These are phyloP conservation scores for Haliclystus octoradiatus DNA, from an alignment of 30 jellyfish, hydroid and myxozoan genomes.

Conservation along the genomic window DNA sequence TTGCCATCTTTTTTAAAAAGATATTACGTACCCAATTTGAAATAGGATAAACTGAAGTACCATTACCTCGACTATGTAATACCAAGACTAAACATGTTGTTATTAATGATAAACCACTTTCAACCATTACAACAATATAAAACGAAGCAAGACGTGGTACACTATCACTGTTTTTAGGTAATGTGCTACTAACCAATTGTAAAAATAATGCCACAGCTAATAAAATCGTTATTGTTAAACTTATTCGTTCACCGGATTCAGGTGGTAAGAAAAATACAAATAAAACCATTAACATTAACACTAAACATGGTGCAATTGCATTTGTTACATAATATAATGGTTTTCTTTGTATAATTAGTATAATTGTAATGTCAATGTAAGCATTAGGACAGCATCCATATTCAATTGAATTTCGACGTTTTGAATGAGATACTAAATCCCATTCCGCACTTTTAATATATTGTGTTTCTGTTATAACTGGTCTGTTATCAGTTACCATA, in stretches of 20 bases:
- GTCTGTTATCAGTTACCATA: constrained; percentile 29
- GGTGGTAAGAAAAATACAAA: constrained; percentile 94
- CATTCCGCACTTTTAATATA: constrained; percentile 74
- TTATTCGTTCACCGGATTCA: constrained; percentile 87
- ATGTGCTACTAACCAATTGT: constrained; percentile 65
- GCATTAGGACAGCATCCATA: constrained; percentile 77
- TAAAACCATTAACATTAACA: constrained; percentile 38
- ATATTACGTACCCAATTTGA: constrained; percentile 66
- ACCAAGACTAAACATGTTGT: constrained; percentile 82
- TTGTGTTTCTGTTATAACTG: constrained; percentile 42
- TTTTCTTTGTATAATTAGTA: constrained; percentile 41
- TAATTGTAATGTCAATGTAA: constrained; percentile 59
- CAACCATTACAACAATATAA: constrained; percentile 85
- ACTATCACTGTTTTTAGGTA: constrained; percentile 83
- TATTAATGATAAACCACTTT: constrained; percentile 66
- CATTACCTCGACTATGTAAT: constrained; percentile 51
- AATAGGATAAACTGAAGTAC: constrained; percentile 47
- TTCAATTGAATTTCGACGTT: constrained; percentile 16
- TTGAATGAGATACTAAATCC: constrained; percentile 31
- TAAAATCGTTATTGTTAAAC: constrained; percentile 66
- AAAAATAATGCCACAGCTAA: constrained; percentile 90
- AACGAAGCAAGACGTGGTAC: constrained; percentile 65
- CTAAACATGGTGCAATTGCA: constrained; percentile 83
- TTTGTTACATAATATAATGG: constrained; percentile 75
- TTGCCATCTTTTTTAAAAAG: constrained; percentile 34